Base-by-base conservation (phyloP, 2,888 invertebrate species). In the Phortica magna region DNA sequence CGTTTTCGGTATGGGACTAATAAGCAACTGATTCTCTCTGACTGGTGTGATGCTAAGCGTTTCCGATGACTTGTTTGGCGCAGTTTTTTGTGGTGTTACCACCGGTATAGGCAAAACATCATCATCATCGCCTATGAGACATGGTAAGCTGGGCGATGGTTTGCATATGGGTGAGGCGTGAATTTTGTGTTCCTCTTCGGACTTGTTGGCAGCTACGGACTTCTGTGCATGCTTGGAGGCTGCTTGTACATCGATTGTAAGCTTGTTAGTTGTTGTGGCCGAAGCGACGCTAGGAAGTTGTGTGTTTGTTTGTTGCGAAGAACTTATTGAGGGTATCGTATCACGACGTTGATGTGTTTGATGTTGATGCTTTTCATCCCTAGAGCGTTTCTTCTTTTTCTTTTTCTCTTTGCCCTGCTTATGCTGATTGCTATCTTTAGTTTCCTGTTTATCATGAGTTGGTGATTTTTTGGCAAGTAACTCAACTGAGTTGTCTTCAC, bases 371-470 rank as follows among this genome's bases (percentile, higher is more conserved):
- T 94, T 94, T 79, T 96, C 96, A 84, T 96, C 96, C 89, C 95
- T 96, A 74, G 94, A 96, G 88, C 95, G 96, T 90, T 96, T 97
- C 84, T 96, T 95, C 90, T 96, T 97, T 92, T 97, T 97, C 91
- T 96, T 96, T 91, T 95, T 96, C 83, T 96, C 96, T 88, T 95
- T 95, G 73, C 93, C 93, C 81, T n/a, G n/a, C n/a, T 95, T 90
- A 72, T 86, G 87, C 19, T 61, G 59, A 1, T 68, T 43, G 43
- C 43, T 68, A 14, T 12, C 82, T 76, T 80, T 79, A 7, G 74
- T 71, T 43, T 78, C 81, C 1, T 76, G 73, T 55, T 78, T 83
- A 22, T 83, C 82, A 1, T 12, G 68, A 2, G 12, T 19, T 59
- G 64, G 61, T 1, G 77, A 65, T 7, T 79, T 81, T n/a, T 82